Percentiles rank a stretch among this genome's conserved stretches.
Evolutionary conservation across 2,888 invertebrate genomes (phyloP).

Genomic region (Tetragnatha montana): DNA sequence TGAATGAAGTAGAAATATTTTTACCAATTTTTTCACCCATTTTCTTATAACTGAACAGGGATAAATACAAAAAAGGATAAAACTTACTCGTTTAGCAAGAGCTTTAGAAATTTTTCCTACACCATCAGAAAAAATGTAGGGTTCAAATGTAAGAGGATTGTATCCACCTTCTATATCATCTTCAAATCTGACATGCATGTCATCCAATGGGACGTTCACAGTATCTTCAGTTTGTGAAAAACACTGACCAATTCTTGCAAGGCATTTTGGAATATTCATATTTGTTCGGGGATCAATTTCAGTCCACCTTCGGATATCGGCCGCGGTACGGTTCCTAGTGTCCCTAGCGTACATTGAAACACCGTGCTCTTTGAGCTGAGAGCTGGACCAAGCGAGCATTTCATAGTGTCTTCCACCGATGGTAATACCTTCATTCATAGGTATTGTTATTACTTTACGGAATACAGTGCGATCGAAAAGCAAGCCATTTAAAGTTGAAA

Average conservation of each 20-base stretch:
- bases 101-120: slow-evolving; percentile 68
- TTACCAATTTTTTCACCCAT: too few relatives aligned
- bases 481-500: slow-evolving; percentile 28
- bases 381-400: slow-evolving; percentile 72
- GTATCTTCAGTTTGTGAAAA: slow-evolving; percentile 71
- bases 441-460: not conserved
- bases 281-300: slow-evolving; percentile 69
- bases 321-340: slow-evolving; percentile 53
- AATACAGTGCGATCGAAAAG: slow-evolving; percentile 4
- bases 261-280: slow-evolving; percentile 71
- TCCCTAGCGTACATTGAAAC: slow-evolving; percentile 71
- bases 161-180: slow-evolving; percentile 26
- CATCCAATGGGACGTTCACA: slow-evolving; percentile 16
- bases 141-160: slow-evolving; percentile 9
- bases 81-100: slow-evolving; percentile 60
- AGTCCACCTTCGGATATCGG: slow-evolving; percentile 68
- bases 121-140: slow-evolving; percentile 70
- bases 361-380: slow-evolving; percentile 72
- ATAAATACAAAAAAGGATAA: not conserved
- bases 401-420: slow-evolving; percentile 69
- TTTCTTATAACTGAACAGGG: too few relatives aligned
- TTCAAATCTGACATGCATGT: slow-evolving; percentile 20
- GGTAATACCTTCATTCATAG: slow-evolving; percentile 39
- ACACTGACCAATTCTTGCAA: slow-evolving; percentile 72
- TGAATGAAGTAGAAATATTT: too few relatives aligned